These are phyloP conservation scores for Trachythela sp. DNA, from an alignment of 64 coral and sea anemone genomes.

Conservation along the genomic window DNA sequence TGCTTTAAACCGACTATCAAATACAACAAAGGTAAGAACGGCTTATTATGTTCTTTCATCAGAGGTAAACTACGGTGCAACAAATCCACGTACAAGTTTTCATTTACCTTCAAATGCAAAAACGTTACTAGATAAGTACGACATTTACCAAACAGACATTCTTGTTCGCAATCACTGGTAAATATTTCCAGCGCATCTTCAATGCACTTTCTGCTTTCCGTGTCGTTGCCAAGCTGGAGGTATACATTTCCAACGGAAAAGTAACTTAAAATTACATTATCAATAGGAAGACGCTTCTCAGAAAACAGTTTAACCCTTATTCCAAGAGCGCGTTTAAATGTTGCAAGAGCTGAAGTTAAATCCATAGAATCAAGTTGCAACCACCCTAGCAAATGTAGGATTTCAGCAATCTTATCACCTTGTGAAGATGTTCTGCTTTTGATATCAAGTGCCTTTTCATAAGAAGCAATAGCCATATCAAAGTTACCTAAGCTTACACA, in stretches of 20 bases:
- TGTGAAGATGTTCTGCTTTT: neutral
- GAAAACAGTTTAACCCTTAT: neutral
- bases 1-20: neutral
- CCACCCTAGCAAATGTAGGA: neutral
- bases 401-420: neutral
- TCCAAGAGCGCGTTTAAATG: neutral
- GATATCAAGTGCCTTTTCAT: neutral
- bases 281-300: neutral
- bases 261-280: neutral
- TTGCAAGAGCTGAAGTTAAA: neutral
- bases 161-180: neutral
- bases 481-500: neutral
- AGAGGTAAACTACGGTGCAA: neutral
- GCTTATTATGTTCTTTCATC: neutral
- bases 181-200: neutral
- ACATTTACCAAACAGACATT: neutral
- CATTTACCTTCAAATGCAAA: neutral
- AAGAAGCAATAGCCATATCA: neutral
- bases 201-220: neutral
- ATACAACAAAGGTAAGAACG: rapidly evolving
- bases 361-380: neutral
- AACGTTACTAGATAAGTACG: neutral
- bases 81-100: neutral
- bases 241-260: neutral
- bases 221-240: neutral